Percentiles rank a stretch among this genome's conserved stretches.
Evolutionary conservation across 2,113 vertebrate species (phyloP).

Genomic region (Lanius collurio): DNA sequence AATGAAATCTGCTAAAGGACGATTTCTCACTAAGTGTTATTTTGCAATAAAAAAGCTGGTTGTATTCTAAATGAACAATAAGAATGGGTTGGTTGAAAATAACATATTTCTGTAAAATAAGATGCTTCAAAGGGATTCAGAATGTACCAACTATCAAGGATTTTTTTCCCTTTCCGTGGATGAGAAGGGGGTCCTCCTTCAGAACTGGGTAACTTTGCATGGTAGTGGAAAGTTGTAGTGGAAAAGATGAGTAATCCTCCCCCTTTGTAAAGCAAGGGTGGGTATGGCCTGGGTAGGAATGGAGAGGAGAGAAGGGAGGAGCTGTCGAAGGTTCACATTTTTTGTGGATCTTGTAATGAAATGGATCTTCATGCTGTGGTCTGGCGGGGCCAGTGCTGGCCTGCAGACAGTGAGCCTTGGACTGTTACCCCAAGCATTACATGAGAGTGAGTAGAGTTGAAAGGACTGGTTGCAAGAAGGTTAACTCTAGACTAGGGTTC

Average conservation of each 20-base stretch:
- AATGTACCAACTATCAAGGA: not conserved
- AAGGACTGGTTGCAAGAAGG: not conserved
- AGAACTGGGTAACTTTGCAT: not conserved
- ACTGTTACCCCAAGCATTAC: too few relatives aligned
- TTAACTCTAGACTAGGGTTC: not conserved
- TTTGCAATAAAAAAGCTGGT: constrained; percentile 45
- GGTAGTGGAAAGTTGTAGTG: not conserved
- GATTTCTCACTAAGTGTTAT: constrained; percentile 29
- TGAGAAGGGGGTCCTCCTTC: not conserved
- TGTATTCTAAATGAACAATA: constrained; percentile 33
- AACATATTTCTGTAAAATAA: not conserved
- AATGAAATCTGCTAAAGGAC: constrained; percentile 29
- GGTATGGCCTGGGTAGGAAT: not conserved
- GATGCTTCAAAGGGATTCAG: constrained; percentile 2
- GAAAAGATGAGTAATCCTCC: not conserved
- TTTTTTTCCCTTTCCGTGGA: not conserved
- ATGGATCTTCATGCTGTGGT: fast-evolving
- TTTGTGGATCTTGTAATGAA: not conserved
- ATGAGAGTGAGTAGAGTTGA: not conserved
- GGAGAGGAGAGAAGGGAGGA: not conserved
- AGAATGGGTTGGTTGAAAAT: constrained; percentile 25
- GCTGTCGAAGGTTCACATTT: not conserved
- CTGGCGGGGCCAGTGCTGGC: not conserved
- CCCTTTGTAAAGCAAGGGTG: not conserved
- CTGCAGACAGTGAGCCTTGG: not conserved